Base-by-base conservation (phyloP, 2,888 invertebrate species). In the Meteorus cinctellus region DNA sequence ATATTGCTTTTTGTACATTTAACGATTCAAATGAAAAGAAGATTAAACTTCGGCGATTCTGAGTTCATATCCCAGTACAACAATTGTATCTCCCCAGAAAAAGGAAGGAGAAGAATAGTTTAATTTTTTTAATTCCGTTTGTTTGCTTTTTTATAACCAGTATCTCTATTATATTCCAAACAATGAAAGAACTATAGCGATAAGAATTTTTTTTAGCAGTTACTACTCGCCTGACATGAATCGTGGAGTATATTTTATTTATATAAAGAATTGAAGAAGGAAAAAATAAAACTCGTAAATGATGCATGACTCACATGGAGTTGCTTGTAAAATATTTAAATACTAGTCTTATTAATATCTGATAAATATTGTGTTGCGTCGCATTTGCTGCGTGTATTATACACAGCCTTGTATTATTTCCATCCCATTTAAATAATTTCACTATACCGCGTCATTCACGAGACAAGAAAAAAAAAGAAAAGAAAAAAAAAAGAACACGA, bases 301-400 rank as follows among this genome's bases (percentile, higher is more conserved):
- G 45, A 62, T 75, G 60, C 65, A 65, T 34, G 65, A 19, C 24
- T 65, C 41, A 34, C 34, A 19, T 36, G 65, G 31, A 41, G 36
- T 24, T 71, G 69, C 51, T 19, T 19, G 34, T 74, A 34, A 70
- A 70, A 70, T 31, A 29, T 36, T 24, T 48, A 36, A 34, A 59
- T 34, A 70, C 59, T 59, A 51, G 69, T 48, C 29, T 29, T 29
- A 45, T 51, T 70, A n/a, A 48, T 36, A 48, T 70, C 12, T 34
- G 10, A 59, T n/a, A 19, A 70, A 45, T 68, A 19, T 68, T 68
- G 55, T 36, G 41, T 48, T 65, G 24, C 65, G 36, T 19, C 65
- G n/a, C 31, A 29, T 62, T 62, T 4, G 36, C 19, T 34, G 19
- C 1, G 36, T 36, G 24, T 65, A 16, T 63, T 31, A 19, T 12